Evolutionary conservation across 2,888 invertebrate species (phyloP).

Genomic region (Cybosia mesomella): DNA sequence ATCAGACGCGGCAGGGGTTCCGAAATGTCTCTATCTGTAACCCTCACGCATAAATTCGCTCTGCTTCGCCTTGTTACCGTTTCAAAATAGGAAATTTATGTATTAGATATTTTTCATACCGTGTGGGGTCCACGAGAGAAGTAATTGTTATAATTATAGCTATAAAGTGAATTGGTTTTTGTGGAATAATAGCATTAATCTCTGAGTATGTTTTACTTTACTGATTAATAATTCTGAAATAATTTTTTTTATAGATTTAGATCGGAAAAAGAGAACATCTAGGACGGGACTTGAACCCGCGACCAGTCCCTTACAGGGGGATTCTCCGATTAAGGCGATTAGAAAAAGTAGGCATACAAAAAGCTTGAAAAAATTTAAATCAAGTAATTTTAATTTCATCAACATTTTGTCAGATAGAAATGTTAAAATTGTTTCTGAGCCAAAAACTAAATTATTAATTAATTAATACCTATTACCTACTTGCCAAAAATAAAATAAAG

Average conservation of each 20-base stretch:
- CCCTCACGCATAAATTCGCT: conserved; percentile 63
- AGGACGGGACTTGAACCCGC: too few species aligned
- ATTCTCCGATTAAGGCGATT: too few species aligned
- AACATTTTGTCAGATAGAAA: background rate
- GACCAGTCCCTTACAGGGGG: too few species aligned
- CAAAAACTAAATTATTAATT: background rate
- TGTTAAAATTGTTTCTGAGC: background rate
- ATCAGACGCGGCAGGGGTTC: conserved; percentile 50
- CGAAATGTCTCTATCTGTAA: conserved; percentile 66
- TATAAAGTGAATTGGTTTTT: conserved; percentile 46
- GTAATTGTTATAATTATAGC: conserved; percentile 46
- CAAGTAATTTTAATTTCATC: background rate
- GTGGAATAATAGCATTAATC: conserved; percentile 16
- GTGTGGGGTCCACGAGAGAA: conserved; percentile 42
- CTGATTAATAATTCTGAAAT: background rate
- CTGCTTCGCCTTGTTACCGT: conserved; percentile 66
- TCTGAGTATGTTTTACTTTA: background rate
- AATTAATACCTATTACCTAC: background rate
- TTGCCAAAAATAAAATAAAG: background rate
- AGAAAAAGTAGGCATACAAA: too few species aligned
- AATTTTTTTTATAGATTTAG: too few species aligned
- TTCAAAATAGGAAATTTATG: conserved; percentile 52
- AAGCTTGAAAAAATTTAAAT: too few species aligned
- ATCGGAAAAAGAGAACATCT: too few species aligned
- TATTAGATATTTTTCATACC: conserved; percentile 50